These are phyloP conservation scores for Falcaria lacertinaria DNA, from an alignment of 2,888 invertebrate genomes.

Conservation along the genomic window DNA sequence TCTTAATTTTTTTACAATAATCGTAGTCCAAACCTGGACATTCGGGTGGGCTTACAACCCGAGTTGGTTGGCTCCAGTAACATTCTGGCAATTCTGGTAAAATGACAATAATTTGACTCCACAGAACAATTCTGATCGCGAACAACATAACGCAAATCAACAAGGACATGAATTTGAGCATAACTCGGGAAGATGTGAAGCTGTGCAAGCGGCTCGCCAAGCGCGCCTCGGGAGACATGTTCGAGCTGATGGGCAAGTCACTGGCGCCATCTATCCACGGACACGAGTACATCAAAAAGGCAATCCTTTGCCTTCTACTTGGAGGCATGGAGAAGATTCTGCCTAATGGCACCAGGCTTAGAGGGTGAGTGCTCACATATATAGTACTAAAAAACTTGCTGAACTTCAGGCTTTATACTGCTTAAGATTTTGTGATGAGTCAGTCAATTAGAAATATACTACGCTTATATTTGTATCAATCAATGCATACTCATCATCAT, in stretches of 20 bases:
- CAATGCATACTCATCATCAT: too few relatives aligned
- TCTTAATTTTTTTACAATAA: too few relatives aligned
- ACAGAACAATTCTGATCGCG: slow-evolving; percentile 94
- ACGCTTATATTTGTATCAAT: too few relatives aligned
- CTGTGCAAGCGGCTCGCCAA: slow-evolving; percentile 91
- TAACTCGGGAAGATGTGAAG: slow-evolving; percentile 92
- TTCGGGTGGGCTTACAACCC: too few relatives aligned
- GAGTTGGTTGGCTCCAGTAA: too few relatives aligned
- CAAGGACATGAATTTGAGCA: slow-evolving; percentile 89
- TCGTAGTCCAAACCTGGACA: too few relatives aligned
- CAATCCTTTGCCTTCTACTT: slow-evolving; percentile 94
- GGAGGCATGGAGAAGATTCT: slow-evolving; percentile 97
- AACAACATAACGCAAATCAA: slow-evolving; percentile 94
- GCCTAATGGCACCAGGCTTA: slow-evolving; percentile 93
- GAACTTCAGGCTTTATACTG: too few relatives aligned
- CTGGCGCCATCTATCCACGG: slow-evolving; percentile 99
- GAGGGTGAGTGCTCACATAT: slow-evolving; percentile 81
- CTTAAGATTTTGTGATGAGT: too few relatives aligned
- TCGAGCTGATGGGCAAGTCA: slow-evolving; percentile 93
- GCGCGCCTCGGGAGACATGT: slow-evolving; percentile 87
- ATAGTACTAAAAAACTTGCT: too few relatives aligned
- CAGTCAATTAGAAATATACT: too few relatives aligned
- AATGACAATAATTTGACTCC: slow-evolving; percentile 24
- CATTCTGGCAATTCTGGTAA: too few relatives aligned
- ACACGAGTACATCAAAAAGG: slow-evolving; percentile 97